These are phyloP conservation scores for Polydrusus pterygomalis DNA, from an alignment of 2,888 invertebrate genomes.

Conservation along the genomic window DNA sequence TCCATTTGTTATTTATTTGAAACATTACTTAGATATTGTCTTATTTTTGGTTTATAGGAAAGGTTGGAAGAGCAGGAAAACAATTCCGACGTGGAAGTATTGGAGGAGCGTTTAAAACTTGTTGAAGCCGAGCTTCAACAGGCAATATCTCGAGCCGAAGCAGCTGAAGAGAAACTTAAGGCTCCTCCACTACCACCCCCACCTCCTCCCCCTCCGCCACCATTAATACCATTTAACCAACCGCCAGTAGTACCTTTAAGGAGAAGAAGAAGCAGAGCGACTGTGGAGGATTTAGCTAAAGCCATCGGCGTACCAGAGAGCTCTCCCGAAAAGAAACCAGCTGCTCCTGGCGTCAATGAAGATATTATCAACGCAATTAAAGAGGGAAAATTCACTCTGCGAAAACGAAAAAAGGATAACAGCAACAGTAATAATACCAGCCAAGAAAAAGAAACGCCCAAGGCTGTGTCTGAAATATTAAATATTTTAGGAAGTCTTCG, in stretches of 20 bases:
- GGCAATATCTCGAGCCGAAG: slow-evolving; percentile 78
- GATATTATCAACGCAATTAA: slow-evolving; percentile 86
- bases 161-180: slow-evolving; percentile 73
- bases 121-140: slow-evolving; percentile 81
- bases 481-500: slow-evolving; percentile 80
- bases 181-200: slow-evolving; percentile 70
- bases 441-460: slow-evolving; percentile 76
- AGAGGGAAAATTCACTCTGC: slow-evolving; percentile 83
- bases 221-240: slow-evolving; percentile 64
- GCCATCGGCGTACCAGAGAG: slow-evolving; percentile 59
- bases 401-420: slow-evolving; percentile 79
- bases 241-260: slow-evolving; percentile 75
- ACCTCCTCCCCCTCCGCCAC: slow-evolving; percentile 59
- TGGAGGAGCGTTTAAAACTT: slow-evolving; percentile 81
- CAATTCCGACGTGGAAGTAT: slow-evolving; percentile 79
- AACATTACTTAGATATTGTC: too few species aligned
- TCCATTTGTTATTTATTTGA: too few species aligned
- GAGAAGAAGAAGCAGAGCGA: slow-evolving; percentile 70
- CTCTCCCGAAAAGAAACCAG: slow-evolving; percentile 56
- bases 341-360: slow-evolving; percentile 78
- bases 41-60: slow-evolving; percentile 66
- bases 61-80: slow-evolving; percentile 80
- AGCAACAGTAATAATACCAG: slow-evolving; percentile 69
- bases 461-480: slow-evolving; percentile 80
- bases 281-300: slow-evolving; percentile 64